Evolutionary conservation across 2,888 invertebrate genomes (phyloP).

Genomic region (Bellardia pandia): DNA sequence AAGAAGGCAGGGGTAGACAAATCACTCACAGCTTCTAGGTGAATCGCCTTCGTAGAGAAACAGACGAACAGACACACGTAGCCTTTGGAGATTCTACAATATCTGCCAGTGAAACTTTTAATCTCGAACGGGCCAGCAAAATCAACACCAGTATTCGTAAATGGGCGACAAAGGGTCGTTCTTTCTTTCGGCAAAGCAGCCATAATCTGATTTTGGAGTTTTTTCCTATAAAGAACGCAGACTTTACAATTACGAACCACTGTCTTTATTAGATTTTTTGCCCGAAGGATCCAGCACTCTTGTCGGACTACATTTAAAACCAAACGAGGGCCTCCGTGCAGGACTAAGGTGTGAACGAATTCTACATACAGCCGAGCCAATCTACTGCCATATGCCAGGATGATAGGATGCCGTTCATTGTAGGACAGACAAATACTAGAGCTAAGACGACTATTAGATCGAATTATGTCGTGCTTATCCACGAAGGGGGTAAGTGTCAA

Average conservation of each 20-base stretch:
- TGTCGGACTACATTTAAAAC: not conserved
- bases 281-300: not conserved
- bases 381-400: not conserved
- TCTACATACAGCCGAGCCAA: not conserved
- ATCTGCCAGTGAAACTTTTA: too few relatives aligned
- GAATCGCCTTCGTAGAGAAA: not conserved
- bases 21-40: too few relatives aligned
- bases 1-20: too few relatives aligned
- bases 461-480: not conserved
- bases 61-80: not conserved
- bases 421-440: not conserved
- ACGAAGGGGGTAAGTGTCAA: not conserved
- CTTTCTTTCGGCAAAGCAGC: not conserved
- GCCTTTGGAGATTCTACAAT: not conserved
- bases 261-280: not conserved
- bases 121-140: not conserved
- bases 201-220: not conserved
- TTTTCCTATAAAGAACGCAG: not conserved
- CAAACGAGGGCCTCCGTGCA: not conserved
- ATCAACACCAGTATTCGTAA: not conserved
- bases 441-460: not conserved
- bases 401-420: not conserved
- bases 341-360: not conserved
- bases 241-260: not conserved
- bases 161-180: not conserved